Evolutionary conservation across 2,113 vertebrate species (phyloP).

Genomic region (Sardina pilchardus): DNA sequence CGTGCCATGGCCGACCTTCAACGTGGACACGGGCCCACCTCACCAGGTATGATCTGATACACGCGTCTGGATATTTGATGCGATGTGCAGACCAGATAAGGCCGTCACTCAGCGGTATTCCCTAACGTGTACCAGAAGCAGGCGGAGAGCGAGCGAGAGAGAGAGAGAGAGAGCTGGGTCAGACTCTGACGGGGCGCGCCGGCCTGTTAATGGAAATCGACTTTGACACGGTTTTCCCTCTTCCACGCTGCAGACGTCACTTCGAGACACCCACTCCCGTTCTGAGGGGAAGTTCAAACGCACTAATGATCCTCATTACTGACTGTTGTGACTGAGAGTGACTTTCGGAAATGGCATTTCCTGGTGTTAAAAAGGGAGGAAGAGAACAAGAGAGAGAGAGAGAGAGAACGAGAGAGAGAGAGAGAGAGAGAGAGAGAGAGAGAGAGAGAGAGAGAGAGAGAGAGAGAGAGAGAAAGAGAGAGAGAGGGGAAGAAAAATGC

Average conservation of each 20-base stretch:
- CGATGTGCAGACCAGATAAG: neutral
- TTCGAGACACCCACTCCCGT: conserved; percentile 43
- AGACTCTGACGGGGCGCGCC: neutral
- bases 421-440: neutral
- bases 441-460: neutral
- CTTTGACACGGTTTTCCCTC: neutral
- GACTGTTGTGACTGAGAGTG: conserved; percentile 52
- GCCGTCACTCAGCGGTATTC: neutral
- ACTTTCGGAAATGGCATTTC: conserved; percentile 64
- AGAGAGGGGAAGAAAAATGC: neutral
- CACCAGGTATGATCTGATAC: neutral
- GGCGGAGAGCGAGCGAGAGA: neutral
- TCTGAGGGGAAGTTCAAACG: conserved; percentile 36
- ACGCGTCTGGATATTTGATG: neutral
- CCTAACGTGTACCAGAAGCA: neutral
- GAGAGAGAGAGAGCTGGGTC: neutral
- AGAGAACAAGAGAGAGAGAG: neutral
- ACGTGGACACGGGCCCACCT: neutral
- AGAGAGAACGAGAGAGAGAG: neutral
- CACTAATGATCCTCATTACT: conserved; percentile 63
- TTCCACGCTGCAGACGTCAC: neutral
- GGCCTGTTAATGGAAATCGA: neutral
- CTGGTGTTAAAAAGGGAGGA: conserved; percentile 42
- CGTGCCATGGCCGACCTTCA: neutral
- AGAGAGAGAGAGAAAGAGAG: neutral